Base-by-base conservation (phyloP, 2,797 vertebrate species). In the Semotilus atromaculatus region DNA sequence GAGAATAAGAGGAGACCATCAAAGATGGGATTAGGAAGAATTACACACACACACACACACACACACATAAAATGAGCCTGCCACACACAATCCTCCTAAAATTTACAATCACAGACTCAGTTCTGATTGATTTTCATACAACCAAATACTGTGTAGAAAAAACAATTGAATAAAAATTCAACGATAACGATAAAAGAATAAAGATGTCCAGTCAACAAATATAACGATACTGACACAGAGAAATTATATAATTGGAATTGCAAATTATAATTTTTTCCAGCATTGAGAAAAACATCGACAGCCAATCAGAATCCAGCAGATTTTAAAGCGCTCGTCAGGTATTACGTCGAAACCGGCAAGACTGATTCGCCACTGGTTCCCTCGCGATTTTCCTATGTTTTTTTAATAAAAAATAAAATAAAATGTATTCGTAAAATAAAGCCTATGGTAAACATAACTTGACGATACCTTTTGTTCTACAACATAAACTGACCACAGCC, bases 21-120 rank as follows among this genome's bases (percentile, higher is more conserved):
- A 89, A 92, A 81, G 92, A 92, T 89, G 91, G 83, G 83, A 88
- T 88, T 88, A 87, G 79, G 81, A 51, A 73, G 83, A 93, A 94
- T 94, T 93, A 94, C 91, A 92, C 91, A 83, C 91, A 91, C 29
- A 93, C 90, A 93, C 91, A 90, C 90, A 88, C 87, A 85, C 86
- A 84, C 81, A 40, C 43, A 94, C 91, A 92, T 81, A 40, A 51
- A 80, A 81, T 73, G 86, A 81, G 86, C 81, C 85, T 83, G 53
- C 82, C 85, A 74, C 36, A 64, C 72, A 86, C 71, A 84, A 67
- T 23, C 75, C 29, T 48, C 40, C 48, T 68, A 0, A 48, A 26
- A 66, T 66, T 14, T 53, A 64, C 36, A 45, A 21, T 23, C 58
- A 60, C 21, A 34, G 29, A 31, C 40, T 73, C 38, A 26, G 40